Conservation (phyloP, 2,113 vertebrate species). For the Ramphastos sulfuratus region DNA sequence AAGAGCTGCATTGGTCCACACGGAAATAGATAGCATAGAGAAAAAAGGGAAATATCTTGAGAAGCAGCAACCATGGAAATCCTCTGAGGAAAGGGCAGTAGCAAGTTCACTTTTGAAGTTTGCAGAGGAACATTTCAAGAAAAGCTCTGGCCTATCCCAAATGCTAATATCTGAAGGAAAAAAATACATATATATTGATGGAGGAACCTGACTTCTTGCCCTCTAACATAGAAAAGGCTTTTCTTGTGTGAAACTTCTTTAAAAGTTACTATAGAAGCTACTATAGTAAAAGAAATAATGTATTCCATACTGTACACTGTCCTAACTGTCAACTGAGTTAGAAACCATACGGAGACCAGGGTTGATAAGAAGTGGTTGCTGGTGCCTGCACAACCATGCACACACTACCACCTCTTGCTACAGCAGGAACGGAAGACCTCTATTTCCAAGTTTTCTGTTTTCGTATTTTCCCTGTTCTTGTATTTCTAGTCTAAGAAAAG, state of each 20-base stretch:
- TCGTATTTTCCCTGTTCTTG: background rate
- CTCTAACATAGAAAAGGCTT: background rate
- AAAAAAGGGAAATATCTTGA: background rate
- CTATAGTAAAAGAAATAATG: background rate
- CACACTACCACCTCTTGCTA: background rate
- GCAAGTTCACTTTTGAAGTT: background rate
- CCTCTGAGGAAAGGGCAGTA: background rate
- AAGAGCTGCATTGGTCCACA: background rate
- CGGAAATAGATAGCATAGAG: background rate
- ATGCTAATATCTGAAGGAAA: background rate
- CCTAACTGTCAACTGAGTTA: background rate
- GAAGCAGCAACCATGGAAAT: background rate
- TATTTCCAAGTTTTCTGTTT: background rate
- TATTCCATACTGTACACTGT: background rate
- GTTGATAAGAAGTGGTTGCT: background rate
- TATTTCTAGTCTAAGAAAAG: too few species aligned
- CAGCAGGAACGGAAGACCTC: background rate
- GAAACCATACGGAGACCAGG: background rate
- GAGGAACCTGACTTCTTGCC: background rate
- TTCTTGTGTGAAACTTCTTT: rapidly evolving
- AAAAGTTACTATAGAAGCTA: background rate
- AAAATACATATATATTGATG: background rate
- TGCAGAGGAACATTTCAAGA: background rate
- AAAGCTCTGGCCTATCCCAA: background rate
- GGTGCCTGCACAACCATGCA: background rate